phyloP scores from a whole-genome alignment of 2,888 invertebrate species.

The Heliconius erato region DNA sequence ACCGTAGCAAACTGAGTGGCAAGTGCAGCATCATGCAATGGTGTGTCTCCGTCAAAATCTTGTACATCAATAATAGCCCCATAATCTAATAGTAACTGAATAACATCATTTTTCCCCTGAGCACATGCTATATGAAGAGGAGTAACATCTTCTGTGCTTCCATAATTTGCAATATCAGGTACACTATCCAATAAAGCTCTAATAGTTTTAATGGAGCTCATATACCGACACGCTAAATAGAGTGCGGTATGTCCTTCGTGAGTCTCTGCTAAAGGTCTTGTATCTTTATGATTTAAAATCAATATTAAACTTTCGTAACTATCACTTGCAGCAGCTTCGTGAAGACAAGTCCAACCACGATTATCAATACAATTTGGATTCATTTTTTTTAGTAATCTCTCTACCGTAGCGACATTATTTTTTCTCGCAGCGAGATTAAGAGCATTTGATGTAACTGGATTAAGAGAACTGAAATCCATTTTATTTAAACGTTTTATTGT shows the following conservation, averaged over 20 bases:
- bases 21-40: slow-evolving; percentile 78
- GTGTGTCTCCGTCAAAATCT: slow-evolving; percentile 83
- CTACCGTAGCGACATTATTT: slow-evolving; percentile 70
- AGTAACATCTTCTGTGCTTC: slow-evolving; percentile 79
- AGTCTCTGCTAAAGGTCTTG: slow-evolving; percentile 73
- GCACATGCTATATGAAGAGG: slow-evolving; percentile 76
- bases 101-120: slow-evolving; percentile 73
- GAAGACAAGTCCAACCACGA: slow-evolving; percentile 84
- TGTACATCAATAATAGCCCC: slow-evolving; percentile 76
- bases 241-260: slow-evolving; percentile 83
- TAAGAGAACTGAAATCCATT: slow-evolving; percentile 84
- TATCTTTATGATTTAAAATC: slow-evolving; percentile 70
- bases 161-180: slow-evolving; percentile 75
- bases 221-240: slow-evolving; percentile 75
- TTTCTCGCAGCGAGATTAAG: slow-evolving; percentile 78
- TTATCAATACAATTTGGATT: slow-evolving; percentile 82
- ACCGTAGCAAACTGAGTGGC: slow-evolving; percentile 66
- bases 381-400: slow-evolving; percentile 71
- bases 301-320: slow-evolving; percentile 71
- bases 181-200: slow-evolving; percentile 70
- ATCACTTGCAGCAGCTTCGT: slow-evolving; percentile 81
- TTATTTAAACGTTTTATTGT: slow-evolving; percentile 23
- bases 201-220: slow-evolving; percentile 69
- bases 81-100: slow-evolving; percentile 73
- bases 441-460: slow-evolving; percentile 79